A percentile compares a stretch with the other conserved stretches of the same genome.
These are phyloP conservation scores for Lumbricus terrestris DNA, from an alignment of 2,888 invertebrate genomes.

Conservation along the genomic window DNA sequence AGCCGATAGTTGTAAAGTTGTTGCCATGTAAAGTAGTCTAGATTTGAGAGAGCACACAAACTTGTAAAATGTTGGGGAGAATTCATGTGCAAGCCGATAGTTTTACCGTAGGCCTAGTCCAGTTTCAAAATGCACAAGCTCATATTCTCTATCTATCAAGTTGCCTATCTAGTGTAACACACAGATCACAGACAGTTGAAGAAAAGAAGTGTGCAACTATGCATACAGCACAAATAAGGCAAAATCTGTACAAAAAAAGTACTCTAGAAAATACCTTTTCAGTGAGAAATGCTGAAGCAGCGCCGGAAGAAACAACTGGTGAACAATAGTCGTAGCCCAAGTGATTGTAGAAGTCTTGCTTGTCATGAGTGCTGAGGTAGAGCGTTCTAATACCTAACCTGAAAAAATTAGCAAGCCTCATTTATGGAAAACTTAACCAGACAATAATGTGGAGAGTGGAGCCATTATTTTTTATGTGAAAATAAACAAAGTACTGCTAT, in stretches of 20 bases:
- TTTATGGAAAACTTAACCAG: background rate
- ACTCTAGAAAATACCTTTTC: conserved; percentile 6
- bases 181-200: background rate
- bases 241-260: background rate
- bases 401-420: conserved; percentile 22
- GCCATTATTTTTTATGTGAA: background rate
- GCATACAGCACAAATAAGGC: background rate
- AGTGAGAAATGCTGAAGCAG: conserved; percentile 31
- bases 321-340: conserved; percentile 55
- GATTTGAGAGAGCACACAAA: background rate
- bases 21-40: background rate
- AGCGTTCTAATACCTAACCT: conserved; percentile 49
- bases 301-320: conserved; percentile 43
- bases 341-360: conserved; percentile 57
- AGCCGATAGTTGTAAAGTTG: background rate
- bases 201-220: background rate
- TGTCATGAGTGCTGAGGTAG: conserved; percentile 59
- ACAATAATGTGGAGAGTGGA: background rate
- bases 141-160: background rate
- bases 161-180: too few relatives aligned
- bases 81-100: background rate
- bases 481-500: too few relatives aligned
- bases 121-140: background rate
- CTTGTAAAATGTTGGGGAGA: background rate
- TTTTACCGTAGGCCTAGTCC: too few relatives aligned